These are phyloP conservation scores for Eupeodes corollae DNA, from an alignment of 1,140 invertebrate genomes.

Conservation along the genomic window DNA sequence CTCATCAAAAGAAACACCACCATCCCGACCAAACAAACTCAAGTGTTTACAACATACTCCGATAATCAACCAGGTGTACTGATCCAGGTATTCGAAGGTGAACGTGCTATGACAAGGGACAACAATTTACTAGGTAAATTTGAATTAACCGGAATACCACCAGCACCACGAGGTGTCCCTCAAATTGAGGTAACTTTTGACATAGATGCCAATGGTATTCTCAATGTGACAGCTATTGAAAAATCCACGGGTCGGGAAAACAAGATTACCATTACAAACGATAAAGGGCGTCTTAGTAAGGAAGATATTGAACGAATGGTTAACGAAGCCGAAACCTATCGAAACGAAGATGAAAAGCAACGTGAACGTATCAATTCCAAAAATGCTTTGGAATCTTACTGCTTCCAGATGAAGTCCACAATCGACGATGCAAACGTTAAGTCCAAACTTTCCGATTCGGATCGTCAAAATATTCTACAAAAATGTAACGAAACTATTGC, in stretches of 20 bases:
- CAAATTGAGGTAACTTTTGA: conserved; percentile 89
- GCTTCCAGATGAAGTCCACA: conserved; percentile 92
- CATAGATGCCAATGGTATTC: conserved; percentile 78
- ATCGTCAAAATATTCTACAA: conserved; percentile 73
- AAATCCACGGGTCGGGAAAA: conserved; percentile 92
- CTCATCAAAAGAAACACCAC: conserved; percentile 92
- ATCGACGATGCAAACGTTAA: conserved; percentile 79
- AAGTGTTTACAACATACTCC: conserved; percentile 92
- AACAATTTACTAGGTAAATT: conserved; percentile 90
- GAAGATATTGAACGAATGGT: conserved; percentile 97
- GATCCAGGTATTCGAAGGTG: conserved; percentile 82
- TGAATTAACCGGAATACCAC: conserved; percentile 84
- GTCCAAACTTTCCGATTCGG: conserved; percentile 74
- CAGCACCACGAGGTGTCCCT: conserved; percentile 84
- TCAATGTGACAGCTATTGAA: conserved; percentile 79
- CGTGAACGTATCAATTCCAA: conserved; percentile 78
- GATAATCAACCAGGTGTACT: conserved; percentile 92
- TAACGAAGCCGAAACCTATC: conserved; percentile 88
- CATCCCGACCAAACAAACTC: conserved; percentile 90
- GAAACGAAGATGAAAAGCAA: conserved; percentile 80
- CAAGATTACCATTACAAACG: conserved; percentile 96
- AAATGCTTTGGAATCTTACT: conserved; percentile 87
- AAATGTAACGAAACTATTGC: conserved; percentile 86
- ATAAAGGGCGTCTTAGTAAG: conserved; percentile 89
- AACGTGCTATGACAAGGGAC: conserved; percentile 82